Conservation (phyloP, 2,888 invertebrate genomes). For the Diabrotica balteata region DNA sequence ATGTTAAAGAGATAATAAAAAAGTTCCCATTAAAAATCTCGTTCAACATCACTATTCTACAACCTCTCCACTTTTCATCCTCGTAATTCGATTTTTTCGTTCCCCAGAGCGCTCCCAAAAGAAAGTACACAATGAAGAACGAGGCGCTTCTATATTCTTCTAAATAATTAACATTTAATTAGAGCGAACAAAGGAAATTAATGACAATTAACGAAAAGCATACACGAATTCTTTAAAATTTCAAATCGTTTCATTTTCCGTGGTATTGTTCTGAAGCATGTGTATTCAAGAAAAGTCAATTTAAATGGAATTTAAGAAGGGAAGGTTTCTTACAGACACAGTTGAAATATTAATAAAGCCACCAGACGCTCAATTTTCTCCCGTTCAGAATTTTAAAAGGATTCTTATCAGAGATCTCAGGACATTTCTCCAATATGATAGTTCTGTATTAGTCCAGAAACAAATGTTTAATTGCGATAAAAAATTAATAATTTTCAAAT, state of each 20-base stretch:
- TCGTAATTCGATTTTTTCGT: constrained; percentile 7
- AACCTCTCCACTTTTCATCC: constrained; percentile 28
- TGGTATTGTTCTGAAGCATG: constrained; percentile 22
- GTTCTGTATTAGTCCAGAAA: no score
- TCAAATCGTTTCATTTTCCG: constrained; percentile 31
- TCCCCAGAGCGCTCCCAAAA: not conserved
- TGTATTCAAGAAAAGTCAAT: constrained; percentile 6
- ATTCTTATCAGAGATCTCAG: constrained; percentile 4
- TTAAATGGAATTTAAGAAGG: constrained; percentile 6
- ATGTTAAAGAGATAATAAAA: no score
- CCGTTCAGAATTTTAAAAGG: constrained; percentile 12
- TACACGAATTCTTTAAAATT: constrained; percentile 31
- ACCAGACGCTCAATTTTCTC: constrained; percentile 37
- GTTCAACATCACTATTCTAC: constrained; percentile 28
- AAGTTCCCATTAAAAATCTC: constrained; percentile 29
- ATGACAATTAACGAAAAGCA: constrained; percentile 24
- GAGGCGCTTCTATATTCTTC: not conserved
- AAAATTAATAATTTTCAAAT: no score
- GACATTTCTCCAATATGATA: no score
- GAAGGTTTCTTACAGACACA: constrained; percentile 30
- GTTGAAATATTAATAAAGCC: constrained; percentile 34
- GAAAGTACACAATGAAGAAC: not conserved
- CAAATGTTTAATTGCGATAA: no score
- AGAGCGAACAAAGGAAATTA: constrained; percentile 21
- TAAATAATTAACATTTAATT: constrained; percentile 20